Evolutionary conservation across 2,797 vertebrate genomes (phyloP).

Genomic region (Tinamus major): DNA sequence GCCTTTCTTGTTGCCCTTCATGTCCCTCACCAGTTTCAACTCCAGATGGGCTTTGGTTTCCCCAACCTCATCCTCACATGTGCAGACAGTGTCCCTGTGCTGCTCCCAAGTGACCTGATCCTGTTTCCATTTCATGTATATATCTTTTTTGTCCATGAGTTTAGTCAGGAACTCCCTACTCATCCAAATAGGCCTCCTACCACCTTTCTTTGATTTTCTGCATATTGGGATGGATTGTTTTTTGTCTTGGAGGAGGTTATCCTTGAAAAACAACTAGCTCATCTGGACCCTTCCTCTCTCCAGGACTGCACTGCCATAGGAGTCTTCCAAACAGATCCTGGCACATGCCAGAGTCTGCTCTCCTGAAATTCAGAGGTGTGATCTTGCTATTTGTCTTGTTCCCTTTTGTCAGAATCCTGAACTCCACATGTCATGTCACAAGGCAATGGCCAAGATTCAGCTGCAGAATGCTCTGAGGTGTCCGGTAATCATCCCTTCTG

Average conservation of each 20-base stretch:
- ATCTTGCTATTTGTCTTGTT: not conserved
- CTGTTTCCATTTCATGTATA: rapidly evolving
- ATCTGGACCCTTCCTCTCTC: not conserved
- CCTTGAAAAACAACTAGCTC: not conserved
- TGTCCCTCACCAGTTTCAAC: not conserved
- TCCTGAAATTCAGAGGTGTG: not conserved
- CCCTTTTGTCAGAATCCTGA: not conserved
- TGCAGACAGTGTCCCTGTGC: not conserved
- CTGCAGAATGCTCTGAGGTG: rapidly evolving
- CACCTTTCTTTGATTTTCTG: not conserved
- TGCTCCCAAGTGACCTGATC: not conserved
- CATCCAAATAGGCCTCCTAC: not conserved
- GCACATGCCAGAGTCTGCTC: not conserved
- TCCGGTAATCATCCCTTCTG: not conserved
- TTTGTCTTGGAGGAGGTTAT: not conserved
- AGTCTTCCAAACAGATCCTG: not conserved
- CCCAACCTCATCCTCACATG: not conserved
- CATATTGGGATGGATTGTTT: not conserved
- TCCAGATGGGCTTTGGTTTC: not conserved
- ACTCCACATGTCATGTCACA: not conserved
- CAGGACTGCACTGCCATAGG: not conserved
- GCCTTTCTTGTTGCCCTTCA: not conserved
- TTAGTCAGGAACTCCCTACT: not conserved
- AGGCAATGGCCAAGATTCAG: not conserved
- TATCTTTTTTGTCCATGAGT: not conserved